A percentile compares a stretch with the other conserved stretches of the same genome.
Conservation (phyloP, 2,797 vertebrate species). For the Tachyglossus aculeatus region DNA sequence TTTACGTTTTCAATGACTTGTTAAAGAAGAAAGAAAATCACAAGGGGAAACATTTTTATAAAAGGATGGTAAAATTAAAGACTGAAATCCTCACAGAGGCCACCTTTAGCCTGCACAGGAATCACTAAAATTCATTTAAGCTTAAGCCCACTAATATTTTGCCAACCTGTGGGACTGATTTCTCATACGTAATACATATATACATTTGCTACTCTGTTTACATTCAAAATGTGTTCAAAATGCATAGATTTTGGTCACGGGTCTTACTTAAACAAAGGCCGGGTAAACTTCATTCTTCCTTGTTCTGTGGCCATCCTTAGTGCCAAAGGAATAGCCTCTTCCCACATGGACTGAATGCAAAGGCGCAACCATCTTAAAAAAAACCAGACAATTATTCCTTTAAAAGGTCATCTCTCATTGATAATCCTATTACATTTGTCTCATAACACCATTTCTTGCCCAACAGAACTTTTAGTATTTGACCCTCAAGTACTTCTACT, state of each 20-base stretch:
- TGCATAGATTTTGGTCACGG: not conserved
- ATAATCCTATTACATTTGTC: no score
- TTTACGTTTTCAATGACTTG: not conserved
- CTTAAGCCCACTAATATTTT: no score
- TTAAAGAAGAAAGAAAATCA: not conserved
- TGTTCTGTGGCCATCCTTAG: conserved; percentile 94
- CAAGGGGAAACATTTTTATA: no score
- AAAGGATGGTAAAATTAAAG: no score
- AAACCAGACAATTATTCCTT: not conserved
- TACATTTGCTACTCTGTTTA: not conserved
- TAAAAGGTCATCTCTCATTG: no score
- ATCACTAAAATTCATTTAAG: no score
- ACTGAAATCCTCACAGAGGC: no score
- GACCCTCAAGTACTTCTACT: no score
- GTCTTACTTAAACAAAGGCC: conserved; percentile 90
- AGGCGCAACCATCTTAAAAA: conserved; percentile 87
- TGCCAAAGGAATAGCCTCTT: conserved; percentile 87
- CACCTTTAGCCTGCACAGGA: no score
- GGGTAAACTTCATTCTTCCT: conserved; percentile 95
- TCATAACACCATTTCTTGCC: no score
- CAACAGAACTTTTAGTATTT: no score
- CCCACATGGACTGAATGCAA: conserved; percentile 89
- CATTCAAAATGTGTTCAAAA: not conserved
- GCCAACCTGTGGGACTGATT: not conserved
- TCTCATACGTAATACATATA: no score